These are phyloP conservation scores for Tragelaphus strepsiceros DNA, from an alignment of 2,113 vertebrate species.

Conservation along the genomic window DNA sequence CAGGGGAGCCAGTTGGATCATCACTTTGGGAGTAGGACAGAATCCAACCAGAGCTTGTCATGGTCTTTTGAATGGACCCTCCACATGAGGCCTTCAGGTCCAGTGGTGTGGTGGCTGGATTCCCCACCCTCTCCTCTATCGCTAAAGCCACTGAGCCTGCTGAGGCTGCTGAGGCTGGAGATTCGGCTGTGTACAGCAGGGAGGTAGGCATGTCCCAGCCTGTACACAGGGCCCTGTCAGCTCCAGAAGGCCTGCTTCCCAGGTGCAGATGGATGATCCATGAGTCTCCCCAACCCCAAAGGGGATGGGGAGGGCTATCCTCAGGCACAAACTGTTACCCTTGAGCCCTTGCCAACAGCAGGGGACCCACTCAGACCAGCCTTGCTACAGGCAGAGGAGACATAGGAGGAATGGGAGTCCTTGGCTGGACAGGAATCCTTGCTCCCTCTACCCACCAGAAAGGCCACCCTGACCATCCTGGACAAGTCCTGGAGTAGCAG, in stretches of 20 bases:
- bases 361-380: background rate
- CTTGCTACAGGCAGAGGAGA: conserved; percentile 46
- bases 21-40: conserved; percentile 46
- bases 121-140: conserved; percentile 75
- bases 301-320: background rate
- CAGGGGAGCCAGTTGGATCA: conserved; percentile 41
- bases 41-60: conserved; percentile 78
- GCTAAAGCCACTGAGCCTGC: conserved; percentile 43
- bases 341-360: background rate
- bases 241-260: background rate
- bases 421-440: background rate
- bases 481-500: conserved; percentile 48
- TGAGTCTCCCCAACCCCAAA: background rate
- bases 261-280: background rate
- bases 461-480: background rate
- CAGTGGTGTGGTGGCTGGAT: conserved; percentile 41
- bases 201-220: background rate
- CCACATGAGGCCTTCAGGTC: background rate
- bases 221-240: rapidly evolving
- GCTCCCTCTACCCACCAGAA: background rate
- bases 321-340: background rate
- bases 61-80: conserved; percentile 80
- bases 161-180: background rate
- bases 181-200: background rate
- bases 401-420: background rate